Conservation (phyloP, 2,797 vertebrate genomes). For the Anisognathus igniventris region DNA sequence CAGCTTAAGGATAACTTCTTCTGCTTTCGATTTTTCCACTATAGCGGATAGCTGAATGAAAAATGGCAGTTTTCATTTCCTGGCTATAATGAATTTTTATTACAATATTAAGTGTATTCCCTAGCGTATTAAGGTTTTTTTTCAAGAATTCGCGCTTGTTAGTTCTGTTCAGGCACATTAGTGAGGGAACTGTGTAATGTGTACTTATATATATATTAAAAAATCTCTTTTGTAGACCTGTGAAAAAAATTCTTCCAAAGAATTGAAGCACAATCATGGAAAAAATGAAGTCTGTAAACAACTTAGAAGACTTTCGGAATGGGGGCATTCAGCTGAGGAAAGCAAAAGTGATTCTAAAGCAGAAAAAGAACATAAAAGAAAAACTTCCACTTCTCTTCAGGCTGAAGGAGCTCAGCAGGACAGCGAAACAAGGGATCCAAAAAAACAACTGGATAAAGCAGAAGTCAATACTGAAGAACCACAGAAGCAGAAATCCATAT, state of each 20-base stretch:
- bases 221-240: constrained; percentile 53
- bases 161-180: neutral
- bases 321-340: constrained; percentile 77
- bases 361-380: constrained; percentile 78
- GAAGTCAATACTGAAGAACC: constrained; percentile 82
- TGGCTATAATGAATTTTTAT: neutral
- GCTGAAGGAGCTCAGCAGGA: constrained; percentile 76
- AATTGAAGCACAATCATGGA: constrained; percentile 70
- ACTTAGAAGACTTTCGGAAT: constrained; percentile 80
- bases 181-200: neutral
- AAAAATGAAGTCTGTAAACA: constrained; percentile 77
- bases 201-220: neutral
- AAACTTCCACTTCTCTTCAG: constrained; percentile 67
- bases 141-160: neutral
- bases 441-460: constrained; percentile 79
- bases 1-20: neutral
- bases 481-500: constrained; percentile 79
- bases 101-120: neutral
- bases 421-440: constrained; percentile 72
- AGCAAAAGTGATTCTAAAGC: constrained; percentile 71
- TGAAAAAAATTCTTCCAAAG: constrained; percentile 79
- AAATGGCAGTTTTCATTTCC: neutral
- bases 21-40: neutral
- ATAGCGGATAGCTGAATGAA: neutral
- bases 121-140: neutral